Evolutionary conservation across 2,888 invertebrate genomes (phyloP), one percentile per base, ranked within the genome.

Genomic region (Myopa tessellatipennis): DNA sequence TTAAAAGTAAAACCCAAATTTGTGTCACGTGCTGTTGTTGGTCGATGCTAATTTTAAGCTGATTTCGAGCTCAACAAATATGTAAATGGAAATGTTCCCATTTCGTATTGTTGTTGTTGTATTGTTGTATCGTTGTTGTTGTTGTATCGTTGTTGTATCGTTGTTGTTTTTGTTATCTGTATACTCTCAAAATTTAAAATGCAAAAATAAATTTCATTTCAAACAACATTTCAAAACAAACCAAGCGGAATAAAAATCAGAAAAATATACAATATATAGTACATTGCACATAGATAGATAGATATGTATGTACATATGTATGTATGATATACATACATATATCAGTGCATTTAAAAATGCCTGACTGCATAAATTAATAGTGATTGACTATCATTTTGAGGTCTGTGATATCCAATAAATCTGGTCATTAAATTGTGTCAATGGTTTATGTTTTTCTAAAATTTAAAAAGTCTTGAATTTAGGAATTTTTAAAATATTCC

Each of bases 41-140:
- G n/a, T 65, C 26, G 65, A 65, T 38, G 74, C 58, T 73, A 73
- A 73, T 73, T 74, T 45, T 38, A 45, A 68, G 38, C 40, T 18
- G 68, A 16, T 45, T n/a, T 45, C 68, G 45, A 50, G 50, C 18
- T 72, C 45, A n/a, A 74, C 73, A 73, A 45, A 45, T 45, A 45
- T 45, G 6, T 45, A 45, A 45, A 45, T 73, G 26, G 61, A 73
- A 61, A 72, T 72, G 58, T 61, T 26, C n/a, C n/a, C 38, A 40
- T n/a, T 58, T 16, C 40, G 10, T 8, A 10, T 68, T 68, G 16
- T 68, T 68, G 55, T n/a, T 58, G 34, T 10, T 16, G 16, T n/a
- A n/a, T 34, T 79, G 71, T 79, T 79, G 72, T 79, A 77, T 77
- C 76, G 80, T 73, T 78, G 76, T 77, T 80, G 79, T 55, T 77